phyloP scores from a whole-genome alignment of 2,113 vertebrate genomes.

The Cettia cetti region DNA sequence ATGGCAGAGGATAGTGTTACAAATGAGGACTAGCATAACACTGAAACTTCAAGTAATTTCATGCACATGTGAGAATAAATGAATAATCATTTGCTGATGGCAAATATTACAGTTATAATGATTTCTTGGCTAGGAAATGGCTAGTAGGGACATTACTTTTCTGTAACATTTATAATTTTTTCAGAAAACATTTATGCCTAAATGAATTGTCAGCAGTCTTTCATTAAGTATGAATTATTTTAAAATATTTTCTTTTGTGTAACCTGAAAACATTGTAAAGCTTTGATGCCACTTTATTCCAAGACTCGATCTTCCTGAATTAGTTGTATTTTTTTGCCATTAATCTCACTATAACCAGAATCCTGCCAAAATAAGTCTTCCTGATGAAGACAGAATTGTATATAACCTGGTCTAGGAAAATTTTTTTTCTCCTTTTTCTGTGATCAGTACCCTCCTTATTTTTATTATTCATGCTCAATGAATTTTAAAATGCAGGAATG shows the following conservation, averaged over 20 bases:
- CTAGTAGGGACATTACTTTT: neutral
- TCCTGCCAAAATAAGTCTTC: neutral
- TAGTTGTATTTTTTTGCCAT: neutral
- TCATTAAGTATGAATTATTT: neutral
- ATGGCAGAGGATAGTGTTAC: neutral
- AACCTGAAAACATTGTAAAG: neutral
- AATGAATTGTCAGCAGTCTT: neutral
- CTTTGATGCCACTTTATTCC: neutral
- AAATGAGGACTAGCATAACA: neutral
- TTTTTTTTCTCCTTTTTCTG: neutral
- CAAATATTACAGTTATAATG: neutral
- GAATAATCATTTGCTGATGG: neutral
- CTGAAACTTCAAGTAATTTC: neutral
- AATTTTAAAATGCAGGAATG: neutral
- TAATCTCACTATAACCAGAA: neutral
- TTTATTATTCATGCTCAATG: neutral
- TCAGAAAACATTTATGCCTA: rapidly evolving
- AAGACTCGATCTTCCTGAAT: neutral
- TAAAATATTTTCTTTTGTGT: neutral
- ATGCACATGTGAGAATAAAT: neutral
- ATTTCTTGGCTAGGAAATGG: neutral
- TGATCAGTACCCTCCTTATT: neutral
- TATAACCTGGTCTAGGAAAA: neutral
- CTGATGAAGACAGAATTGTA: neutral
- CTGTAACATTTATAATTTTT: neutral